Conservation (phyloP, 1,140 invertebrate species). For the Drosophila arizonae region DNA sequence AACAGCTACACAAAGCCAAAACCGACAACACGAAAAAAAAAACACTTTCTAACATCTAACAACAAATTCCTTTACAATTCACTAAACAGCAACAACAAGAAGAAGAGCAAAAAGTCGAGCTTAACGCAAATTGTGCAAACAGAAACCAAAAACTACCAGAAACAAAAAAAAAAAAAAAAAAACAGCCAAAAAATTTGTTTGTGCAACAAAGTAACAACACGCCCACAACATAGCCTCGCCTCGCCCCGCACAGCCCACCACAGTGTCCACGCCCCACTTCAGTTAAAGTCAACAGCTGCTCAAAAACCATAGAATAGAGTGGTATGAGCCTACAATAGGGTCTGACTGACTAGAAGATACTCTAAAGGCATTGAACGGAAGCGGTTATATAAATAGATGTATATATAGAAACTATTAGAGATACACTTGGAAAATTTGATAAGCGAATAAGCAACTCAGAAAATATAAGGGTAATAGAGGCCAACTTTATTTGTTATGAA, state of each 20-base stretch:
- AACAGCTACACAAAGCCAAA: too few species aligned
- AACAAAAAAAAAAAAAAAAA: too few species aligned
- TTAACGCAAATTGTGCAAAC: constrained; percentile 16
- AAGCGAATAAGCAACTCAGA: too few species aligned
- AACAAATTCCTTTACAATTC: constrained; percentile 22
- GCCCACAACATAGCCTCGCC: background rate
- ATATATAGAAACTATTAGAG: too few species aligned
- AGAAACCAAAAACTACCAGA: background rate
- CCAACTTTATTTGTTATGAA: too few species aligned
- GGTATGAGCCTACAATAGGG: background rate
- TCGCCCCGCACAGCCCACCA: background rate
- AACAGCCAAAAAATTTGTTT: constrained; percentile 24
- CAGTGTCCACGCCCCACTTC: constrained; percentile 19
- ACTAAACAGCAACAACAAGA: constrained; percentile 24
- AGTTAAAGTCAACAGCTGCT: constrained; percentile 47
- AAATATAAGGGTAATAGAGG: too few species aligned
- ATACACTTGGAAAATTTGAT: too few species aligned
- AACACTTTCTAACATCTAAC: constrained; percentile 7
- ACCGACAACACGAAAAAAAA: background rate
- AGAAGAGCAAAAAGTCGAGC: constrained; percentile 9
- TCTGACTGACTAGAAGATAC: too few species aligned
- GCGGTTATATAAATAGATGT: too few species aligned
- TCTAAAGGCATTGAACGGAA: too few species aligned
- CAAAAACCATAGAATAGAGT: constrained; percentile 5
- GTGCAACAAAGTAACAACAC: constrained; percentile 18